Evolutionary conservation across 2,888 invertebrate genomes (phyloP).

Genomic region (Drosophila longiperda): DNA sequence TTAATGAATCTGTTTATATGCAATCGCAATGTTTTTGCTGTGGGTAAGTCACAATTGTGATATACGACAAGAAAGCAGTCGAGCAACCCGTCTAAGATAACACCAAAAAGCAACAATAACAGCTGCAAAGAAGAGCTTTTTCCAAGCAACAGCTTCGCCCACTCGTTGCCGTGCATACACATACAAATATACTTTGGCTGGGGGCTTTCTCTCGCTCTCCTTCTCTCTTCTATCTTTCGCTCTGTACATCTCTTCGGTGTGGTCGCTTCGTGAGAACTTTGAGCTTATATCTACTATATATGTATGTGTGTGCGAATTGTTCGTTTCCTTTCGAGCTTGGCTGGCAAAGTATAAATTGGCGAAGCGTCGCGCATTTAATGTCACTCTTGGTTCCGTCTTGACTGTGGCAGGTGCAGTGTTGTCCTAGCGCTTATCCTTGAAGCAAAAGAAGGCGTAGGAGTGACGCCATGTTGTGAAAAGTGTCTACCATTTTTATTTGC

Average conservation of each 20-base stretch:
- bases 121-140: constrained; percentile 45
- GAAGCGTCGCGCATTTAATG: constrained; percentile 52
- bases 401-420: constrained; percentile 51
- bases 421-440: constrained; percentile 37
- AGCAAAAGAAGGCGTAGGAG: constrained; percentile 64
- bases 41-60: constrained; percentile 6
- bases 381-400: constrained; percentile 72
- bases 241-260: background rate
- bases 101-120: constrained; percentile 18
- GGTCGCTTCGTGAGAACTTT: constrained; percentile 13
- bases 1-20: constrained; percentile 40
- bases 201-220: background rate
- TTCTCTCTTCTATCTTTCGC: background rate
- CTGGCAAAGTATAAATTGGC: constrained; percentile 57
- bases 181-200: constrained; percentile 1
- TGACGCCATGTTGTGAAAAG: constrained; percentile 79
- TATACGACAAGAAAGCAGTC: constrained; percentile 2
- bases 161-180: constrained; percentile 14
- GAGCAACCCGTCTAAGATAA: background rate
- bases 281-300: background rate
- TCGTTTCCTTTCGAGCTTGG: constrained; percentile 30
- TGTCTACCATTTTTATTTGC: constrained; percentile 66
- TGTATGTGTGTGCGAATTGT: constrained; percentile 4
- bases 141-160: constrained; percentile 53
- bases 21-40: constrained; percentile 36